phyloP scores from a whole-genome alignment of 2,888 invertebrate genomes.

The Protonemura montana region DNA sequence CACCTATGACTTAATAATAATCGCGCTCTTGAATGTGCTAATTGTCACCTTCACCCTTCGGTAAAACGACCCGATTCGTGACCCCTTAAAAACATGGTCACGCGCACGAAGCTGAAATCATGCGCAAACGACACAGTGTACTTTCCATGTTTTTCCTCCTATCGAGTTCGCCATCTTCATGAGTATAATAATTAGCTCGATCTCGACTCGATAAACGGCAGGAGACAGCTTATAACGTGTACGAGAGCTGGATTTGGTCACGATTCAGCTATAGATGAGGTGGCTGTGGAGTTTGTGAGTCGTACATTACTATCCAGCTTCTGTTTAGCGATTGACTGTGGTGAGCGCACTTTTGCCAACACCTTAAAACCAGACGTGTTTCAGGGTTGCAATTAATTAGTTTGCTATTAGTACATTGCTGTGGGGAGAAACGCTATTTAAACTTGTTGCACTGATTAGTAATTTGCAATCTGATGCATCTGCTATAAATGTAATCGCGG shows the following conservation, averaged over 20 bases:
- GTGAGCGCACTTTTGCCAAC: not conserved
- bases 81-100: not conserved
- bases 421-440: not conserved
- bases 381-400: constrained; percentile 7
- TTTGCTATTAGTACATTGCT: not conserved
- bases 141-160: constrained; percentile 29
- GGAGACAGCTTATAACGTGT: not conserved
- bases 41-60: constrained; percentile 12
- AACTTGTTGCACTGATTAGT: not conserved
- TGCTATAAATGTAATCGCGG: not conserved
- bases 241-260: not conserved
- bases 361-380: not conserved
- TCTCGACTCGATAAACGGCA: constrained; percentile 8
- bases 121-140: constrained; percentile 23
- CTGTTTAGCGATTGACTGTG: not conserved
- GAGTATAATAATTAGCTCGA: constrained; percentile 34
- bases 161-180: constrained; percentile 19
- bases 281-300: not conserved
- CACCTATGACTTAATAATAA: not conserved
- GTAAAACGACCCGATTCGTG: not conserved
- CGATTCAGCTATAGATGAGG: not conserved
- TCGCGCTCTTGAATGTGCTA: not conserved
- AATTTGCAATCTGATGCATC: not conserved
- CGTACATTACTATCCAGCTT: not conserved
- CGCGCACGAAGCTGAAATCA: constrained; percentile 12